These are phyloP conservation scores for Thamnophis sirtalis DNA, from an alignment of 2,113 vertebrate species.

Conservation along the genomic window DNA sequence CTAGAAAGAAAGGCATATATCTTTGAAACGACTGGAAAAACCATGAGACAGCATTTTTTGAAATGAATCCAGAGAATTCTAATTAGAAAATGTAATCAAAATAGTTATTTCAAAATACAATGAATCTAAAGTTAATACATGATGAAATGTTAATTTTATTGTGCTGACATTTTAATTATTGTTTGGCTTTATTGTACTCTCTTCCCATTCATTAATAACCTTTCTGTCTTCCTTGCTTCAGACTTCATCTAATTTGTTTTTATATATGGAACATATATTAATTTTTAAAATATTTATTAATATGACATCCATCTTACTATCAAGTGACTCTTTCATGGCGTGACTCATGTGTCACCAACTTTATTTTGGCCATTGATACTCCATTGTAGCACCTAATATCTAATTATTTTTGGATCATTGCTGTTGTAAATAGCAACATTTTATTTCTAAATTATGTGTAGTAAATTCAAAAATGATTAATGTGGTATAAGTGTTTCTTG, in stretches of 20 bases:
- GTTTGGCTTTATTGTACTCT: neutral
- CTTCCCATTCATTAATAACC: neutral
- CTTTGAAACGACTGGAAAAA: neutral
- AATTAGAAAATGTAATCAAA: neutral
- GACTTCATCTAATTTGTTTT: neutral
- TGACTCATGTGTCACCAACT: neutral
- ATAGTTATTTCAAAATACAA: neutral
- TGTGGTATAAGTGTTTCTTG: slow-evolving; percentile 6
- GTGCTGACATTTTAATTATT: neutral
- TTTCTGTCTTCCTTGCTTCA: neutral
- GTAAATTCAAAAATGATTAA: slow-evolving; percentile 38
- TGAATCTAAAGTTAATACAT: neutral
- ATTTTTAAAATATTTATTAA: neutral
- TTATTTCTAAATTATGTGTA: slow-evolving; percentile 31
- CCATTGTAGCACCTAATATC: neutral
- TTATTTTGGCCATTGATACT: neutral
- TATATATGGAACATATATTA: neutral
- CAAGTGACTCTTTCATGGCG: neutral
- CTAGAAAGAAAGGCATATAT: neutral
- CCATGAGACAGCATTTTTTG: neutral
- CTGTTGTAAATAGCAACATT: slow-evolving; percentile 34
- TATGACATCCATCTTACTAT: neutral
- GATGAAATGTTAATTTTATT: neutral
- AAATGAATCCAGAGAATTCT: neutral
- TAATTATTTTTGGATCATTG: slow-evolving; percentile 45